A percentile compares a stretch with the other conserved stretches of the same genome.
Evolutionary conservation across 2,797 vertebrate species (phyloP).

Genomic region (Sebastes diploproa): DNA sequence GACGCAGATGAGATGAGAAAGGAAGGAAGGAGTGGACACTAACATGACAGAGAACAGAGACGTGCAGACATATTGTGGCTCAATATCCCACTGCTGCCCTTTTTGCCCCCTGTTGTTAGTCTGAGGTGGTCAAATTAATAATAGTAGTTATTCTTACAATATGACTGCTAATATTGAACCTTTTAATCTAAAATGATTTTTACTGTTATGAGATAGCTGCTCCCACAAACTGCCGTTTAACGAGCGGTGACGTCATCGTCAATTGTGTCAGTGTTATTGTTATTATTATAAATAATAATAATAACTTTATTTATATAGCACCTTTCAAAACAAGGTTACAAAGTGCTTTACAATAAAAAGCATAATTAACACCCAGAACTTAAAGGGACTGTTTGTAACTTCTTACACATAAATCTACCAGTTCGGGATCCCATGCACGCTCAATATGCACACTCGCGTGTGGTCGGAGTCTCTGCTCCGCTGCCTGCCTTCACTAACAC

Average conservation of each 20-base stretch:
- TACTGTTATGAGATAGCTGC: neutral
- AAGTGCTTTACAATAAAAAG: too few relatives aligned
- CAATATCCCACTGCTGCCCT: neutral
- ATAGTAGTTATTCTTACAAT: neutral
- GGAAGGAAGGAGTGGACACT: conserved; percentile 23
- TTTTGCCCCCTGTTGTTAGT: neutral
- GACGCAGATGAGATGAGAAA: conserved; percentile 35
- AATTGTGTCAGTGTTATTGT: neutral
- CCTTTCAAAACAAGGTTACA: too few relatives aligned
- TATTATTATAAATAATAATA: neutral
- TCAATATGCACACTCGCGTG: rapidly evolving
- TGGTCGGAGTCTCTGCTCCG: too few relatives aligned
- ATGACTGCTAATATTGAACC: neutral
- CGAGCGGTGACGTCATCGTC: conserved; percentile 2
- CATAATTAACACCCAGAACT: too few relatives aligned
- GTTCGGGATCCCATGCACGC: too few relatives aligned
- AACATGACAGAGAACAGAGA: conserved; percentile 38
- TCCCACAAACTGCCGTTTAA: neutral
- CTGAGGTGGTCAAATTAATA: neutral
- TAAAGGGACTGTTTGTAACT: too few relatives aligned
- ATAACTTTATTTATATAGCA: too few relatives aligned
- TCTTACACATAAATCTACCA: too few relatives aligned
- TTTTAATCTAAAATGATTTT: neutral
- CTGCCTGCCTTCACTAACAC: too few relatives aligned
- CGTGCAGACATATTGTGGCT: neutral